Conservation (phyloP, 2,888 invertebrate genomes). For the Eupsilia transversa region DNA sequence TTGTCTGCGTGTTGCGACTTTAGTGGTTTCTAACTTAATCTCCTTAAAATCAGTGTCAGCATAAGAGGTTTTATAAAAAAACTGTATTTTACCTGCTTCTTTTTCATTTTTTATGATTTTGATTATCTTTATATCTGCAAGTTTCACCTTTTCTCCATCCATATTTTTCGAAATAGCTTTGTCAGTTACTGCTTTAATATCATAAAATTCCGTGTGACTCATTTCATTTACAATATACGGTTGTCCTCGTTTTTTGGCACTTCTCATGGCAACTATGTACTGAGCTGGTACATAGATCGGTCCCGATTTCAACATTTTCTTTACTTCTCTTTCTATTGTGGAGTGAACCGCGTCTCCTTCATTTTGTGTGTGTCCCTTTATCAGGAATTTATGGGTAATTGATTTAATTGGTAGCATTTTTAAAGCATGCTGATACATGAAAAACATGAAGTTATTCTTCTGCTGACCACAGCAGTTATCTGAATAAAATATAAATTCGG, state of each 20-base stretch:
- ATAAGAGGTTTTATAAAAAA: constrained; percentile 13
- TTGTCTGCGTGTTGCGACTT: constrained; percentile 14
- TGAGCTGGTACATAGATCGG: constrained; percentile 44
- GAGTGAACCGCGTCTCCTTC: constrained; percentile 50
- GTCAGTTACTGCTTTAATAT: constrained; percentile 40
- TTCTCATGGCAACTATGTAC: constrained; percentile 40
- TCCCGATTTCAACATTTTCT: constrained; percentile 38
- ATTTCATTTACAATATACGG: constrained; percentile 47
- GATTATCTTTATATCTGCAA: constrained; percentile 27
- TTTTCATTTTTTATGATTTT: constrained; percentile 13
- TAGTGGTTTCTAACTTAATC: constrained; percentile 17
- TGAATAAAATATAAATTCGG: constrained; percentile 31
- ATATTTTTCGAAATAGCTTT: constrained; percentile 22
- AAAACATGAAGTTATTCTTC: constrained; percentile 41
- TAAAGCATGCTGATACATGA: constrained; percentile 37
- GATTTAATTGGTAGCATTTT: constrained; percentile 34
- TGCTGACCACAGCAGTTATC: constrained; percentile 39
- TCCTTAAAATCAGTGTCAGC: constrained; percentile 18
- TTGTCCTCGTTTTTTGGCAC: constrained; percentile 44
- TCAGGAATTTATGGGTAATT: constrained; percentile 55
- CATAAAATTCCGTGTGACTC: constrained; percentile 43
- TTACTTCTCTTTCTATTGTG: constrained; percentile 41
- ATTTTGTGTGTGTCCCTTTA: constrained; percentile 55
- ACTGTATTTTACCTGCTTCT: constrained; percentile 12
- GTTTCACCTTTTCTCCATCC: constrained; percentile 26